Evolutionary conservation across 2,113 vertebrate species (phyloP).

Genomic region (Podarcis muralis): DNA sequence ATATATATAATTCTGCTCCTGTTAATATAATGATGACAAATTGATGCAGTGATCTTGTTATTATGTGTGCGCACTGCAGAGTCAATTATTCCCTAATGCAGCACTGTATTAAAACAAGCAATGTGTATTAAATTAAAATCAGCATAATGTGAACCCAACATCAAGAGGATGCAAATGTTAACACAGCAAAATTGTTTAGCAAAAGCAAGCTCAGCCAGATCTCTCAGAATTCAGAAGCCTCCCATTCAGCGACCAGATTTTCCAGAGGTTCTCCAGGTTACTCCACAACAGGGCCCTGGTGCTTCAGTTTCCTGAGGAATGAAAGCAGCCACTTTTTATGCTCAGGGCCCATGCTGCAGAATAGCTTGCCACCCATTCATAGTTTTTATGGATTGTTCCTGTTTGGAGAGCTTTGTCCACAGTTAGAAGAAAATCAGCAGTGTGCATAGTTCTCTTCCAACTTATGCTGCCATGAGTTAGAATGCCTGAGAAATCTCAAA

Average conservation of each 20-base stretch:
- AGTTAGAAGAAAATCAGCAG: background rate
- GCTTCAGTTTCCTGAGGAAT: background rate
- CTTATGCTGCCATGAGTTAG: background rate
- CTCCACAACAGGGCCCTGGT: too few species aligned
- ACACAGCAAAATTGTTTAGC: background rate
- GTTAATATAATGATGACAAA: constrained; percentile 7
- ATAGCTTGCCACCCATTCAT: background rate
- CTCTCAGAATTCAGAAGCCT: too few species aligned
- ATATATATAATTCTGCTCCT: background rate
- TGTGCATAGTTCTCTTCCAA: background rate
- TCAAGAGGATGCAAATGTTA: constrained; percentile 11
- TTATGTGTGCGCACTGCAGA: background rate
- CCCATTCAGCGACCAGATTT: background rate
- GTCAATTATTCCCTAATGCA: background rate
- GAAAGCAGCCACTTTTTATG: background rate
- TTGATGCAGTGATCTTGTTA: background rate
- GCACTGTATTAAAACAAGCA: background rate
- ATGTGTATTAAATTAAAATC: background rate
- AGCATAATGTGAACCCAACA: background rate
- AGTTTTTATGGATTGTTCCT: background rate
- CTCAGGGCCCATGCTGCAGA: background rate
- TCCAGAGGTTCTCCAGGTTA: fast-evolving
- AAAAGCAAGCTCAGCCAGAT: background rate
- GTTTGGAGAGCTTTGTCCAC: background rate
- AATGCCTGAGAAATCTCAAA: background rate